Evolutionary conservation across 2,113 vertebrate species (phyloP), one percentile per base, ranked within the genome.

Genomic region (Paedocypris sp.): DNA sequence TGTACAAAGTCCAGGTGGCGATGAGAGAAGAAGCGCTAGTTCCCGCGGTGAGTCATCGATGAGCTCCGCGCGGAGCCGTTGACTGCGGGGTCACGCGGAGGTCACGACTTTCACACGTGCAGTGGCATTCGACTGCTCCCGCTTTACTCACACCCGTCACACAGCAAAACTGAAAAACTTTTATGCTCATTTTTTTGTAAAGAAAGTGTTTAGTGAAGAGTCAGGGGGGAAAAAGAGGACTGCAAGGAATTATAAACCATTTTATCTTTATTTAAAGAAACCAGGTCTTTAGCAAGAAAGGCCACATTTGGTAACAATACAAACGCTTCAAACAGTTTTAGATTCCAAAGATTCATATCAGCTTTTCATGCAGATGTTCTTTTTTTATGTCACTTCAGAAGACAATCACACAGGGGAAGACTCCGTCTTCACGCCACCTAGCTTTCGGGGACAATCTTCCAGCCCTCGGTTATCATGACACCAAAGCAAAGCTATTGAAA

Each of bases 241-340:
- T 43, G 11, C 38, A 28, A 6, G 16, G 5, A 16, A 28, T 41
- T 38, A 5, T 64, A 53, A 77, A 67, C 74, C 60, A 82, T 77
- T 85, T 84, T 66, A 80, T 62, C 78, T 91, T 93, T 92, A 92
- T 86, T 92, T 77, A 78, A 80, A 68, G 79, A 81, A 83, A 68
- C 74, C 67, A 49, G 38, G 71, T 71, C 50, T 68, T 75, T 45
- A 26, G 53, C 3, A 60, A 69, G 39, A 73, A 70, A 82, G 74
- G 72, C 68, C 78, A 82, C 83, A 74, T 80, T 76, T 74, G 81
- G 75, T 82, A 87, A 86, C 67, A 79, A 84, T 64, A 81, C 73
- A 73, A 64, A 85, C 75, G 80, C 80, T 78, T 78, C 13, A 15
- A 43, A 82, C 77, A 86, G 86, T 86, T 51, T 19, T 31, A 2